Base-by-base conservation (phyloP, 2,797 vertebrate species). In the Limnodromus scolopaceus region DNA sequence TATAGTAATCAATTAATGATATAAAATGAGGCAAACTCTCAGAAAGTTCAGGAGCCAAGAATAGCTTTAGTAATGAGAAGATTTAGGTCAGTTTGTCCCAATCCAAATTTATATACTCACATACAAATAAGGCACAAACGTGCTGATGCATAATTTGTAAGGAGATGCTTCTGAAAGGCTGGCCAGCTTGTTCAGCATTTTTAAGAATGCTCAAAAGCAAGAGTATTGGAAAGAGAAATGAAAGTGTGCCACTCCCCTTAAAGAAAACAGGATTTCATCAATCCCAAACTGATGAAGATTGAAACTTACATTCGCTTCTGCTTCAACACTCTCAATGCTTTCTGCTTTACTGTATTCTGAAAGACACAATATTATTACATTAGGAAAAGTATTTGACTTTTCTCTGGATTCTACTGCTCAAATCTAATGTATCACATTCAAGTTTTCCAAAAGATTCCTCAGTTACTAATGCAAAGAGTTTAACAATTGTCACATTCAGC, bases 321-420 rank as follows among this genome's bases (percentile, higher is more conserved):
- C 97, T 99, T 99, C 78, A 99, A 98, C 46, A 99, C 99, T 93
- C 99, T 97, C 98, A 99, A 76, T 0, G 99, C 99, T 96, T 99
- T 99, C 98, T 99, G 99, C 96, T 99, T 99, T 69, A 99, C 99
- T 99, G 99, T 99, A 96, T 99, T 99, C 99, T 99, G 97, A 84
- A 94, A 97, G 93, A 93, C 64, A 97, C 13, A 45, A 51, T 2
- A 85, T 58, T 30, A 5, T 95, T 53, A 87, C 39, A 74, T 92
- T 78, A 96, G 68, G 76, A 84, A 88, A 91, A 89, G 32, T 32
- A 78, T 13, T 27, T 51, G 6, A 61, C 41, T 83, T 76, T 34
- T 58, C 25, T n/a, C 18, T 27, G 25, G 19, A 41, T 84, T 66
- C 66, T 9, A 30, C 8, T 72, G 19, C 41, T 78, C 39, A 86